Conservation (phyloP, 1,140 invertebrate species). For the Lasaia peninsularis region DNA sequence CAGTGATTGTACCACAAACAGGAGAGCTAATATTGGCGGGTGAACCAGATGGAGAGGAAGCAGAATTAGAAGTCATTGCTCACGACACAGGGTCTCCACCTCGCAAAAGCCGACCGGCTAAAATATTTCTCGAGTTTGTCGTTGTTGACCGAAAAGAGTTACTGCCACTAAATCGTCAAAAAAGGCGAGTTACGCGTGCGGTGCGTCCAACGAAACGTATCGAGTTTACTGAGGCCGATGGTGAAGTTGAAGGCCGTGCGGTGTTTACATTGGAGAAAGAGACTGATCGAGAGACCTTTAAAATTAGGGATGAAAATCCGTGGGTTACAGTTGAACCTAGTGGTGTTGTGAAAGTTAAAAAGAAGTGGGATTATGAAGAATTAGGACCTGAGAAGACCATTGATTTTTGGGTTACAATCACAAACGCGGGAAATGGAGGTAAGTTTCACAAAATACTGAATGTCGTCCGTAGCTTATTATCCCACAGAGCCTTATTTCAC, state of each 20-base stretch:
- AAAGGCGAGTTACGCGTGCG: slow-evolving; percentile 90
- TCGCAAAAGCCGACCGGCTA: slow-evolving; percentile 83
- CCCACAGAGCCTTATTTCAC: too few species aligned
- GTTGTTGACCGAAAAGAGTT: slow-evolving; percentile 79
- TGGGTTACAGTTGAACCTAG: slow-evolving; percentile 95
- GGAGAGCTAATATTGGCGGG: slow-evolving; percentile 90
- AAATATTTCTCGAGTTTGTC: slow-evolving; percentile 86
- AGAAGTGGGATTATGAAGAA: slow-evolving; percentile 98
- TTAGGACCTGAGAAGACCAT: slow-evolving; percentile 96
- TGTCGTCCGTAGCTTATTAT: too few species aligned
- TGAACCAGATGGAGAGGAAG: slow-evolving; percentile 83
- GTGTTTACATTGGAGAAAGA: slow-evolving; percentile 95
- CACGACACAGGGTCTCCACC: slow-evolving; percentile 88
- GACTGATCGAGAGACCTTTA: slow-evolving; percentile 93
- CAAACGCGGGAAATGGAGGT: slow-evolving; percentile 91
- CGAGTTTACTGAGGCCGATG: slow-evolving; percentile 94
- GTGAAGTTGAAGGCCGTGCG: slow-evolving; percentile 90
- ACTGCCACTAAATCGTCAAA: slow-evolving; percentile 82
- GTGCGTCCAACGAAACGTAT: slow-evolving; percentile 94
- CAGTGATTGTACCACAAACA: slow-evolving; percentile 94
- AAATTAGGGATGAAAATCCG: slow-evolving; percentile 94
- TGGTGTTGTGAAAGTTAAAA: slow-evolving; percentile 94
- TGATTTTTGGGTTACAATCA: slow-evolving; percentile 97
- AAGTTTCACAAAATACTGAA: slow-evolving; percentile 56
- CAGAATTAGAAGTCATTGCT: slow-evolving; percentile 85